Percentiles rank a stretch among this genome's conserved stretches.
Conservation (phyloP, 2,797 vertebrate species). For the Etheostoma perlongum region DNA sequence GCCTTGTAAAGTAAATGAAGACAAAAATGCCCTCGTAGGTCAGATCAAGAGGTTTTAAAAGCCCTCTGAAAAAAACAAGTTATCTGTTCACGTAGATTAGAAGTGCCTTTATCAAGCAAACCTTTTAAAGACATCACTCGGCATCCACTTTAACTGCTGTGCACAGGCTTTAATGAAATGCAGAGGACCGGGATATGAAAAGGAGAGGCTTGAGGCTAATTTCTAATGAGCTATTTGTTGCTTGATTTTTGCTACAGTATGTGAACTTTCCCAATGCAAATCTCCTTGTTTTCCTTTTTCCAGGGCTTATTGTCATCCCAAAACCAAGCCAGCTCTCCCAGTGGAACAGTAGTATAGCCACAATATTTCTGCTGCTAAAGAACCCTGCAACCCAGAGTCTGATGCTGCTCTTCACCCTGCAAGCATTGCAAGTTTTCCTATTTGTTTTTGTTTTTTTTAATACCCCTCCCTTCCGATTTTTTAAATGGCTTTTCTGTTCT, state of each 20-base stretch:
- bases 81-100: background rate
- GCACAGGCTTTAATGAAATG: slow-evolving; percentile 42
- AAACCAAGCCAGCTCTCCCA: slow-evolving; percentile 97
- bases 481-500: slow-evolving; percentile 68
- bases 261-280: slow-evolving; percentile 82
- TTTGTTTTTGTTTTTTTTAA: slow-evolving; percentile 65
- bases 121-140: slow-evolving; percentile 44
- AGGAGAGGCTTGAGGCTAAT: slow-evolving; percentile 39
- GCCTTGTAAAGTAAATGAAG: background rate
- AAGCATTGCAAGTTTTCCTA: slow-evolving; percentile 87
- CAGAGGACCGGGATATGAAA: slow-evolving; percentile 31
- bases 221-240: slow-evolving; percentile 67
- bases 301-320: slow-evolving; percentile 97
- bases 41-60: background rate
- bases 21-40: slow-evolving; percentile 2
- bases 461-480: slow-evolving; percentile 45
- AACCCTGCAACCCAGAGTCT: slow-evolving; percentile 89
- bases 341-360: slow-evolving; percentile 97
- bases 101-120: slow-evolving; percentile 62
- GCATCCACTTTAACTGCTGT: slow-evolving; percentile 43
- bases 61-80: background rate
- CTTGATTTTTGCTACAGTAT: slow-evolving; percentile 71
- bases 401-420: slow-evolving; percentile 90
- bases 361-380: slow-evolving; percentile 90
- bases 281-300: slow-evolving; percentile 90